Evolutionary conservation across 2,888 invertebrate species (phyloP).

Genomic region (Epinotia demarniana): DNA sequence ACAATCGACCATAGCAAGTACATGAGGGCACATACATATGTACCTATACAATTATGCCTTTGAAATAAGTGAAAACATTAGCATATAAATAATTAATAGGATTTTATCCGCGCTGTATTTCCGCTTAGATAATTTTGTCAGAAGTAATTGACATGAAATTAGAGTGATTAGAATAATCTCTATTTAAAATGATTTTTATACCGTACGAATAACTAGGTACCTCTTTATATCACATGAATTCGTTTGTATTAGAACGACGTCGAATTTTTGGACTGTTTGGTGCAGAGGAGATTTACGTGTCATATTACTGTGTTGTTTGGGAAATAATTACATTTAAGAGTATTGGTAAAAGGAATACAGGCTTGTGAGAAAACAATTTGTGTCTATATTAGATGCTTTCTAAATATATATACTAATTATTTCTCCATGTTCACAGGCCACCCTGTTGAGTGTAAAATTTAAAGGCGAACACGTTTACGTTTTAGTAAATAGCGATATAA

Average conservation of each 20-base stretch:
- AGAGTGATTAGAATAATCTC: background rate
- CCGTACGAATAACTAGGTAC: background rate
- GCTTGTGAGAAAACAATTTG: constrained; percentile 4
- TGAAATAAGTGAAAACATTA: background rate
- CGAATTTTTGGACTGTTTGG: constrained; percentile 5
- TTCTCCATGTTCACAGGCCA: background rate
- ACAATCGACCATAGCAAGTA: background rate
- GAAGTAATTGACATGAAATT: background rate
- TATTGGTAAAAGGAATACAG: constrained; percentile 9
- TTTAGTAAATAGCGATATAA: no score
- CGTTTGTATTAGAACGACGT: background rate
- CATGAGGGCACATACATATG: background rate
- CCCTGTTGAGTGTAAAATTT: no score
- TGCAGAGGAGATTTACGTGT: constrained; percentile 21
- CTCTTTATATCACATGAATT: background rate
- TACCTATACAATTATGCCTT: background rate
- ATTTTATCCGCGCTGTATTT: background rate
- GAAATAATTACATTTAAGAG: constrained; percentile 20
- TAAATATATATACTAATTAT: background rate
- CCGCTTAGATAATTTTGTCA: background rate
- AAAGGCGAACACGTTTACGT: no score
- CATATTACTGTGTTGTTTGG: constrained; percentile 24
- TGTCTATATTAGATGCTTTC: background rate
- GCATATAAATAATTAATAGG: background rate
- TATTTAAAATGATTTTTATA: background rate